Conservation (phyloP, 2,888 invertebrate genomes). For the Andricus curvator region DNA sequence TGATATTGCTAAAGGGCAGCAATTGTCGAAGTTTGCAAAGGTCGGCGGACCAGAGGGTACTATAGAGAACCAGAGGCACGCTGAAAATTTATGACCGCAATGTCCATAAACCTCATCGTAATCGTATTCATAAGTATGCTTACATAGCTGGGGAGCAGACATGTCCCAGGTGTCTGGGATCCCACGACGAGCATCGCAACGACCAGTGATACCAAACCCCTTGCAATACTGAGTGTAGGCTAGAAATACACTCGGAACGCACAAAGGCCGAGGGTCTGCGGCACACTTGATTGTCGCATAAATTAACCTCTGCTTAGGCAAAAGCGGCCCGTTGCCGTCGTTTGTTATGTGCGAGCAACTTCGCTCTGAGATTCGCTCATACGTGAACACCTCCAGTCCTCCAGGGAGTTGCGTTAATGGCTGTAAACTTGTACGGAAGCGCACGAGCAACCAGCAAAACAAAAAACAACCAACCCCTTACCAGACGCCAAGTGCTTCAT, state of each 20-base stretch:
- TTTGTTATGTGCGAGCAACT: slow-evolving; percentile 59
- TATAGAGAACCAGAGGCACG: neutral
- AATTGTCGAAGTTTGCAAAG: neutral
- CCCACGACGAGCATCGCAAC: slow-evolving; percentile 65
- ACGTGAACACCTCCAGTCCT: slow-evolving; percentile 25
- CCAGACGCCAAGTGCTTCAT: slow-evolving; percentile 28
- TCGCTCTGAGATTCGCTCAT: slow-evolving; percentile 40
- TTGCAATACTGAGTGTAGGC: slow-evolving; percentile 19
- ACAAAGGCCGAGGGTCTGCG: slow-evolving; percentile 63
- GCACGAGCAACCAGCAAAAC: slow-evolving; percentile 10
- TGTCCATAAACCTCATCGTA: slow-evolving; percentile 59
- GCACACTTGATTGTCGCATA: slow-evolving; percentile 71
- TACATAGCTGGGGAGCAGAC: slow-evolving; percentile 52
- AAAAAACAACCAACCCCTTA: slow-evolving; percentile 31
- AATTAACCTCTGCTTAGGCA: slow-evolving; percentile 72
- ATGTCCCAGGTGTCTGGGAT: slow-evolving; percentile 69
- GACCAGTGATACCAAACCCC: slow-evolving; percentile 53
- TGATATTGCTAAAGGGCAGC: neutral
- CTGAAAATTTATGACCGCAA: slow-evolving; percentile 53
- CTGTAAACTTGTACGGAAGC: slow-evolving; percentile 40
- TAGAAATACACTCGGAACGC: slow-evolving; percentile 42
- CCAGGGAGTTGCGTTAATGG: slow-evolving; percentile 27
- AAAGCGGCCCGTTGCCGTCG: slow-evolving; percentile 63
- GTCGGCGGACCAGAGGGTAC: neutral
- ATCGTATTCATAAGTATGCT: slow-evolving; percentile 71